Evolutionary conservation across 2,888 invertebrate species (phyloP), one percentile per base, ranked within the genome.

Genomic region (Ischnus inquisitorius): DNA sequence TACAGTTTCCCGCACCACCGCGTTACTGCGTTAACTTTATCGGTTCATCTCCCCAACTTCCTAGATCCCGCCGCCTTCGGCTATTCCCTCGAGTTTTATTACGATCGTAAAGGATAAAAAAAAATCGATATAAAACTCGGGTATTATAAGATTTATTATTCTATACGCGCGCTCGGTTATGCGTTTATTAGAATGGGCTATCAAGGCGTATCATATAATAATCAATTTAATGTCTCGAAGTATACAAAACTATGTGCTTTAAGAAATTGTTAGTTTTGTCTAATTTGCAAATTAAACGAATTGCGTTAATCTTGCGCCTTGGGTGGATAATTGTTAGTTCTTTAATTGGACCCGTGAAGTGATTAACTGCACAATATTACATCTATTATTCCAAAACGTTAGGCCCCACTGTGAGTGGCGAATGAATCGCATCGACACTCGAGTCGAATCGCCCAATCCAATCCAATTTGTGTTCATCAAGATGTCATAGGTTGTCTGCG

Each of bases 111-210:
- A 51, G 46, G 25, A 60, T 77, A 68, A 10, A 81, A 10, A 81
- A 82, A 82, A 48, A 41, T 72, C 46, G 39, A 72, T 77, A 72
- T 19, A 67, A 71, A 64, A 75, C 34, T 28, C 34, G 39, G 48
- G 25, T n/a, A 48, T 34, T 46, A 74, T 16, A 10, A 12, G 19
- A 34, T 46, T 74, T 67, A 67, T 72, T 72, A 46, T 46, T 46
- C 16, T 48, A 4, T n/a, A 19, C 16, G n/a, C 3, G 34, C 4
- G 34, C 34, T 34, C 14, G 3, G 0, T 43, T n/a, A 46, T 28
- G 16, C 28, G 60, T 3, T 60, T 6, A 25, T 60, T 28, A 60
- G 60, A 25, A 25, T 60, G 60, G 14, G 25, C 14, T 28, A 28
- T 60, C 28, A 25, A 28, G 25, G 3, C 14, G 10, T 28, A 60